A percentile compares a stretch with the other conserved stretches of the same genome.
Conservation (phyloP, 2,888 invertebrate species). For the Ochropleura leucogaster region DNA sequence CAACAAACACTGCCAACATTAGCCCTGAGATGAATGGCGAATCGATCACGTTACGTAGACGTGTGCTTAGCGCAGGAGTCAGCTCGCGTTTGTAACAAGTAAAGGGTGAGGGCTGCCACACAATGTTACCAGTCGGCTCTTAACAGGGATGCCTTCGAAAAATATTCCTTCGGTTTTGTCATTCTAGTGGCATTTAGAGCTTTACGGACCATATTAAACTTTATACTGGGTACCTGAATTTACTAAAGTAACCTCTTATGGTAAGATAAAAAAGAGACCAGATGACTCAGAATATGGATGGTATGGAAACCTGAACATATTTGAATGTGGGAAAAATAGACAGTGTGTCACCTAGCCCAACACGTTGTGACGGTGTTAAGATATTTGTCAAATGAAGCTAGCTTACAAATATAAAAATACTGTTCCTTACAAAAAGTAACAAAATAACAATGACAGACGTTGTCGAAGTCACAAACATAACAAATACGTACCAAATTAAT, state of each 20-base stretch:
- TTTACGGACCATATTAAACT: neutral
- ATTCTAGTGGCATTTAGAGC: neutral
- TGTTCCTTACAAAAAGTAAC: neutral
- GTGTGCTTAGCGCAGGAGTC: slow-evolving; percentile 8
- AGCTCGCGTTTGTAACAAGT: slow-evolving; percentile 13
- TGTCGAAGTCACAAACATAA: neutral
- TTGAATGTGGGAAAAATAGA: neutral
- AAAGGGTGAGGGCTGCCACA: slow-evolving; percentile 16
- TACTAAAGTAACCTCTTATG: neutral
- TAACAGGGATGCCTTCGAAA: neutral
- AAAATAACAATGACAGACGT: neutral
- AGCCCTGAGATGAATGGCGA: neutral
- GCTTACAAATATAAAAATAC: neutral
- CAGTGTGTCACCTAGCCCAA: neutral
- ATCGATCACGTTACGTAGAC: slow-evolving; percentile 14
- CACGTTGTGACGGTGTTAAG: neutral
- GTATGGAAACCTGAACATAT: neutral
- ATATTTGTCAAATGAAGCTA: neutral
- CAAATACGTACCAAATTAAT: slow-evolving; percentile 8
- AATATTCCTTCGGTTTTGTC: neutral
- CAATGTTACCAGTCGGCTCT: neutral
- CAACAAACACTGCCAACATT: neutral
- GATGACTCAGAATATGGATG: neutral
- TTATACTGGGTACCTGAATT: neutral
- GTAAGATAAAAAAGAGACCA: neutral